A percentile compares a stretch with the other conserved stretches of the same genome.
Conservation (phyloP, 1,140 invertebrate genomes). For the Cryptotermes secundus region DNA sequence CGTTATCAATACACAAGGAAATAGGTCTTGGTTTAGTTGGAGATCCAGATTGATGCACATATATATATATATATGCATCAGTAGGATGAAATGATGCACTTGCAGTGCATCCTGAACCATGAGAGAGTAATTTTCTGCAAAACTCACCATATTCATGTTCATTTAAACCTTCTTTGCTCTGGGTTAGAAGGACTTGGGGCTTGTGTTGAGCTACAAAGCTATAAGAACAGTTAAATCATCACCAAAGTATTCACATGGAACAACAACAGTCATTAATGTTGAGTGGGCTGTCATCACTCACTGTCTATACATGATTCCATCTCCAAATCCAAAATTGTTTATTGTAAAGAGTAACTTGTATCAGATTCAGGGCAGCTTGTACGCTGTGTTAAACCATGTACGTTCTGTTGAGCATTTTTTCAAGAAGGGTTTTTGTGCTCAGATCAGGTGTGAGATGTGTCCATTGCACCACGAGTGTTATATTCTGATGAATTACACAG, state of each 20-base stretch:
- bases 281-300: background rate
- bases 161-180: background rate
- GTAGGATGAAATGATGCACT: constrained; percentile 36
- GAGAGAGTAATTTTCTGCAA: constrained; percentile 42
- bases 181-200: background rate
- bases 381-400: no score
- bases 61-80: constrained; percentile 10
- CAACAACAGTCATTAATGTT: background rate
- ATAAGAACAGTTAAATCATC: background rate
- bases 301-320: background rate
- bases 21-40: no score
- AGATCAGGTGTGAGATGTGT: no score
- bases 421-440: no score
- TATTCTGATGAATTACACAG: no score
- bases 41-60: no score
- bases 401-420: no score
- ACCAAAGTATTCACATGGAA: background rate
- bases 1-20: no score
- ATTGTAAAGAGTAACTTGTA: no score
- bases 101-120: constrained; percentile 41
- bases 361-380: no score
- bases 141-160: constrained; percentile 29
- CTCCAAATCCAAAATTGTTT: no score
- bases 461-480: no score
- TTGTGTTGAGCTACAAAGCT: background rate